Evolutionary conservation across 2,797 vertebrate genomes (phyloP).

Genomic region (Phrynocephalus guinanensis): DNA sequence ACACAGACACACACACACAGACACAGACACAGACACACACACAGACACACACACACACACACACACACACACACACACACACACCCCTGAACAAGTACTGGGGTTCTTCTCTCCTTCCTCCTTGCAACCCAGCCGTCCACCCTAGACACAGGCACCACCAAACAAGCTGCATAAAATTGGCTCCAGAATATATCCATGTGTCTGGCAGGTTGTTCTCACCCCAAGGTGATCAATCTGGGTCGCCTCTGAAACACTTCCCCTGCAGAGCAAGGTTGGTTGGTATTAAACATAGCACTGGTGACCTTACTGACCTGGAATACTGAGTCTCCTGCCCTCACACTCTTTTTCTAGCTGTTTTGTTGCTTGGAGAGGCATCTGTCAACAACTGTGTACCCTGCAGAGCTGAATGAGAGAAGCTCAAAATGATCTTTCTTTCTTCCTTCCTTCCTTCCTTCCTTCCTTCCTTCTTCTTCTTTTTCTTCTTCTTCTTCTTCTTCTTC

Average conservation of each 20-base stretch:
- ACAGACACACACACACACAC: too few relatives aligned
- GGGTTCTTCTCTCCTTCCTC: neutral
- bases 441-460: too few relatives aligned
- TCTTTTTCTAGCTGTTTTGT: neutral
- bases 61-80: too few relatives aligned
- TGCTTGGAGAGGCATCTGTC: neutral
- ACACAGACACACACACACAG: too few relatives aligned
- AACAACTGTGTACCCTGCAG: too few relatives aligned
- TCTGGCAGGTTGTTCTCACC: neutral
- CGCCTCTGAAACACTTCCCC: neutral
- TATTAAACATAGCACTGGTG: neutral
- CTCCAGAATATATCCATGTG: neutral
- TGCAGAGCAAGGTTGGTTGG: too few relatives aligned
- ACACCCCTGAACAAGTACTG: conserved; percentile 41
- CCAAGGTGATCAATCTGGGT: too few relatives aligned
- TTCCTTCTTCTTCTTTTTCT: too few relatives aligned
- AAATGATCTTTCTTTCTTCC: too few relatives aligned
- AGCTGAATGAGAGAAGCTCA: too few relatives aligned
- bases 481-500: too few relatives aligned
- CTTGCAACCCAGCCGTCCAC: neutral
- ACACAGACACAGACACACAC: too few relatives aligned
- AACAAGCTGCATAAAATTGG: neutral
- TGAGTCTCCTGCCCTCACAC: neutral
- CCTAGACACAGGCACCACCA: neutral
- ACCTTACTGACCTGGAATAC: neutral